Base-by-base conservation (phyloP, 2,888 invertebrate species). In the Caenorhabditis sp. region DNA sequence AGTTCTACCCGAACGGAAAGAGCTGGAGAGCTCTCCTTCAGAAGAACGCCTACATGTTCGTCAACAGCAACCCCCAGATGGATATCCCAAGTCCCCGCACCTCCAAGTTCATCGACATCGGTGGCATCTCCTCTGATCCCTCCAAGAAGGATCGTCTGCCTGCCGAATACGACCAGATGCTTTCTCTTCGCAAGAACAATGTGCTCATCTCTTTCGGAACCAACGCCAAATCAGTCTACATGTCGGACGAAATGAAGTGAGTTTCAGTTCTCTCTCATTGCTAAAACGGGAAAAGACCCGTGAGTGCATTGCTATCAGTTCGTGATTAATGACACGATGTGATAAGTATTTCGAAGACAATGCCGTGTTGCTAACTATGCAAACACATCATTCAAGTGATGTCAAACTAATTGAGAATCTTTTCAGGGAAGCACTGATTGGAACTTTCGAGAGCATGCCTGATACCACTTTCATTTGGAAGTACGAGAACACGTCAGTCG, bases 391-490 rank as follows among this genome's bases (percentile, higher is more conserved):
- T 18, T 11, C 28, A 24, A 44, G 18, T n/a, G n/a, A n/a, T n/a
- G n/a, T n/a, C n/a, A n/a, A n/a, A n/a, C n/a, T n/a, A n/a, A n/a
- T n/a, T n/a, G n/a, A n/a, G n/a, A n/a, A 40, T 40, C 40, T 8
- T 78, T 84, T 71, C 69, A 84, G 84, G 65, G 61, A 81, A 44
- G 56, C 83, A 24, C 61, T 85, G 26, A 55, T 85, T 20, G 61
- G 67, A 58, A 68, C 76, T 24, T 72, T 81, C 64, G 78, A 68
- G 4, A 74, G 76, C 15, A 80, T 85, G 83, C 83, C 83, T 11
- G 83, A 82, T 47, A 78, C 80, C 11, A 81, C 85, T 0, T 85
- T 85, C 72, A 85, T 85, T 26, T 85, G 85, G 85, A 85, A 85
- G 69, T 85, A 85, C 61, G 85, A 85, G 60, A 69, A 77, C 64